Conservation (phyloP, 2,113 vertebrate genomes). For the Australoheros scitulus region DNA sequence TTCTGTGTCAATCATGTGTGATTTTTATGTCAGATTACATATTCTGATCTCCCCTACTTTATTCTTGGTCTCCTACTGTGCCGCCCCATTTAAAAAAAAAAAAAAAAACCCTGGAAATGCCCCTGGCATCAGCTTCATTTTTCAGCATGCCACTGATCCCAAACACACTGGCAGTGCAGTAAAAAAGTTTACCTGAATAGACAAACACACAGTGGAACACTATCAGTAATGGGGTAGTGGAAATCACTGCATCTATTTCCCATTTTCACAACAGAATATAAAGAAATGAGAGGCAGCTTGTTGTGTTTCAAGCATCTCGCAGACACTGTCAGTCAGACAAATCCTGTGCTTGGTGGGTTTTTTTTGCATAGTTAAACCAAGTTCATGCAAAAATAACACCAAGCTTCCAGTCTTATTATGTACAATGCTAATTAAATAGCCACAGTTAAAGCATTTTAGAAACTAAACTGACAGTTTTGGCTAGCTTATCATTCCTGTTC, state of each 20-base stretch:
- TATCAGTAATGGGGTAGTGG: background rate
- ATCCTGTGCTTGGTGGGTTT: background rate
- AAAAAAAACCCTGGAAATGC: too few relatives aligned
- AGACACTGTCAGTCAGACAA: background rate
- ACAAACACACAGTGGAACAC: background rate
- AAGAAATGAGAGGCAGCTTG: background rate
- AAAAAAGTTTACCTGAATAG: background rate
- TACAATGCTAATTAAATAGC: background rate
- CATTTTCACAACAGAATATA: background rate
- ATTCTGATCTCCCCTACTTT: background rate
- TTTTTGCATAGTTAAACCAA: background rate
- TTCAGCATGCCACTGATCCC: too few relatives aligned
- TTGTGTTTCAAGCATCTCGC: background rate
- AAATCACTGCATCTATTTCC: background rate
- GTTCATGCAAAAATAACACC: background rate
- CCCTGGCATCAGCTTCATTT: too few relatives aligned
- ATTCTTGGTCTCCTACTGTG: background rate
- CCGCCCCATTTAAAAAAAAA: too few relatives aligned
- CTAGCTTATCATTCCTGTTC: background rate
- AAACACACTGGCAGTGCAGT: too few relatives aligned
- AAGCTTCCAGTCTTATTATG: background rate
- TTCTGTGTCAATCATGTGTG: background rate
- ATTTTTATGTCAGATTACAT: background rate
- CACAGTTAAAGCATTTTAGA: background rate
- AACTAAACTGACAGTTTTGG: conserved; percentile 2